Evolutionary conservation across 35 echinoderm and acorn worm genomes (phyloP).

Genomic region (Apostichopus californicus): DNA sequence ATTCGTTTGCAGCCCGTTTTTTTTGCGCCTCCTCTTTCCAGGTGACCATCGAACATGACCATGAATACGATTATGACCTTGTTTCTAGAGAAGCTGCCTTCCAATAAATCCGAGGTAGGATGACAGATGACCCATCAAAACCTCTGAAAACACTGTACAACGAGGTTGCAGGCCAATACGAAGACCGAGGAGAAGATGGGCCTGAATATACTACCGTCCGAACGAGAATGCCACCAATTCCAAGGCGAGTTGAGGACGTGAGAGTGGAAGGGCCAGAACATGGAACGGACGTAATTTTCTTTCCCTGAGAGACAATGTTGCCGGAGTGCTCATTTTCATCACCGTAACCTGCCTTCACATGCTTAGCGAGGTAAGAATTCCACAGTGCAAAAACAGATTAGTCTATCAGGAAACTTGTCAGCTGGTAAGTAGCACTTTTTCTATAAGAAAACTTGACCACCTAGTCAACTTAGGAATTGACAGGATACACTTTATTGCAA

Average conservation of each 20-base stretch:
- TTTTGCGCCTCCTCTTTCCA: not conserved
- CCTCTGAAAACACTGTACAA: not conserved
- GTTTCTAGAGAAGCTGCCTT: not conserved
- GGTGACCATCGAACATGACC: not conserved
- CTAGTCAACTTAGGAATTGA: too few relatives aligned
- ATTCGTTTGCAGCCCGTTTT: too few relatives aligned
- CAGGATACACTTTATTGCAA: too few relatives aligned
- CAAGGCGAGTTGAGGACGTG: not conserved
- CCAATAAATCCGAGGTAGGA: not conserved
- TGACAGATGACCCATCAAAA: not conserved
- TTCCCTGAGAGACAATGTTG: not conserved
- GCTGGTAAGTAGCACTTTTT: too few relatives aligned
- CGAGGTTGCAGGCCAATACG: not conserved
- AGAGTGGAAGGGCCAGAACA: not conserved
- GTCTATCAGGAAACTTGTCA: too few relatives aligned
- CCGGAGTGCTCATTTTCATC: not conserved
- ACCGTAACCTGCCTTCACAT: not conserved
- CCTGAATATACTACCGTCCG: not conserved
- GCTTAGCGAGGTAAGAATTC: not conserved
- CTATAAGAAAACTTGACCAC: too few relatives aligned
- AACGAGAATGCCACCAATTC: not conserved
- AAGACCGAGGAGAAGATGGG: not conserved
- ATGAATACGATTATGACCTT: not conserved
- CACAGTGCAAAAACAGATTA: too few relatives aligned
- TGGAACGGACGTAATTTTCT: not conserved